These are phyloP conservation scores for Anoplius nigerrimus DNA, from an alignment of 2,888 invertebrate genomes.

Conservation along the genomic window DNA sequence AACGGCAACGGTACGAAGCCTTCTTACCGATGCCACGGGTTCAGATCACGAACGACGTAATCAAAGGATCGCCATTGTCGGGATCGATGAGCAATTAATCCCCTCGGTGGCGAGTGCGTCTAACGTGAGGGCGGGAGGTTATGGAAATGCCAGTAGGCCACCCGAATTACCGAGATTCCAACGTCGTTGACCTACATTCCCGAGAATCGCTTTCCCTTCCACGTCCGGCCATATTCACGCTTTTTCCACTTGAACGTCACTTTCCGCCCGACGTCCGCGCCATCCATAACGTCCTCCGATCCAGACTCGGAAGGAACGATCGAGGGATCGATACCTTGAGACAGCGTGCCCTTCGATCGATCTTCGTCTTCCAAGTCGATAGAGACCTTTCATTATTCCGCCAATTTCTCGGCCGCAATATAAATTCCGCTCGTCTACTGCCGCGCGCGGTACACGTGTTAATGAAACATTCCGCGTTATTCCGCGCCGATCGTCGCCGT, in stretches of 20 bases:
- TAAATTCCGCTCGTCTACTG: too few relatives aligned
- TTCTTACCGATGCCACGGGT: constrained; percentile 59
- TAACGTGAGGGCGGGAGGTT: not conserved
- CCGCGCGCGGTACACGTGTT: too few relatives aligned
- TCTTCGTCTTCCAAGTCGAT: not conserved
- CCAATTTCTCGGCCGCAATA: too few relatives aligned
- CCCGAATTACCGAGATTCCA: constrained; percentile 14
- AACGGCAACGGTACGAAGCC: too few relatives aligned
- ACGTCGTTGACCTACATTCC: too few relatives aligned
- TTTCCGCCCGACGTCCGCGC: not conserved
- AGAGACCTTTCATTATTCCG: too few relatives aligned
- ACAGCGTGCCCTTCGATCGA: not conserved
- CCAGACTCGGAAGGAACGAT: too few relatives aligned
- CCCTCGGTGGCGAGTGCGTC: constrained; percentile 25
- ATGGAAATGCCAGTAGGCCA: constrained; percentile 38
- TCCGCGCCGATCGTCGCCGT: too few relatives aligned
- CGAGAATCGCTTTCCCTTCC: not conserved
- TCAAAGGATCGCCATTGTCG: constrained; percentile 48
- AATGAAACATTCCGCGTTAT: too few relatives aligned
- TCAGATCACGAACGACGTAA: constrained; percentile 40
- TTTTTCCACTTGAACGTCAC: not conserved
- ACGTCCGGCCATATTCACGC: not conserved
- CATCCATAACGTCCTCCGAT: too few relatives aligned
- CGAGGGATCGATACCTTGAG: too few relatives aligned
- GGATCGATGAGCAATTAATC: constrained; percentile 41